Evolutionary conservation across 1,140 invertebrate species (phyloP), one percentile per base, ranked within the genome.

Genomic region (Cyclina sinensis): DNA sequence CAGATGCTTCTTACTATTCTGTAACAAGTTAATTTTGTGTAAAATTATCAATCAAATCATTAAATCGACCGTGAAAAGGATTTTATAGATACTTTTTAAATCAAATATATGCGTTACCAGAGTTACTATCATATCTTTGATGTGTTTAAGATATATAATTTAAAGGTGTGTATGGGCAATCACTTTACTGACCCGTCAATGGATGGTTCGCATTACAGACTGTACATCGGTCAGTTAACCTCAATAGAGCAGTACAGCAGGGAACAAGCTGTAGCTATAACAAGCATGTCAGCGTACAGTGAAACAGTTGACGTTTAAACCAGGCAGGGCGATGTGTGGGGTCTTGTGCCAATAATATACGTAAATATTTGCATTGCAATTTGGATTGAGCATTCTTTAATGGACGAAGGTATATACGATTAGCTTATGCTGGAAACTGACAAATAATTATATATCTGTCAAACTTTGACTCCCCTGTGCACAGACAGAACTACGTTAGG

Each of bases 301-400:
- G 24, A 30, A 46, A 51, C n/a, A 30, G 74, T 57, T 78, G 74
- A 78, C 74, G 74, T 78, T 74, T 78, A 78, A 78, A 78, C 74
- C 48, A 2, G 30, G 74, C 46, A 48, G 43, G 43, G 74, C 74
- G 30, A 78, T 32, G 74, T 78, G 74, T 78, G 74, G 74, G 74
- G 74, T 78, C 74, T 48, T 51, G 21, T 78, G 43, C 43, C 74
- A 76, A 48, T 48, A 24, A 27, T 48, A 46, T 48, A 76, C 73
- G 73, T 76, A 76, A 78, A 78, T 78, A 78, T 48, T 51, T 51
- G 46, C 43, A 46, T 48, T 78, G 74, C 35, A 78, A 35, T 51
- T 78, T 32, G 30, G 74, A 78, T 78, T 51, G 46, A 54, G 46
- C 21, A 51, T 27, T 1, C 21, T 32, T 78, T 51, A 51, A 78